Evolutionary conservation across 2,888 invertebrate genomes (phyloP).

Genomic region (Cryptocephalus primarius): DNA sequence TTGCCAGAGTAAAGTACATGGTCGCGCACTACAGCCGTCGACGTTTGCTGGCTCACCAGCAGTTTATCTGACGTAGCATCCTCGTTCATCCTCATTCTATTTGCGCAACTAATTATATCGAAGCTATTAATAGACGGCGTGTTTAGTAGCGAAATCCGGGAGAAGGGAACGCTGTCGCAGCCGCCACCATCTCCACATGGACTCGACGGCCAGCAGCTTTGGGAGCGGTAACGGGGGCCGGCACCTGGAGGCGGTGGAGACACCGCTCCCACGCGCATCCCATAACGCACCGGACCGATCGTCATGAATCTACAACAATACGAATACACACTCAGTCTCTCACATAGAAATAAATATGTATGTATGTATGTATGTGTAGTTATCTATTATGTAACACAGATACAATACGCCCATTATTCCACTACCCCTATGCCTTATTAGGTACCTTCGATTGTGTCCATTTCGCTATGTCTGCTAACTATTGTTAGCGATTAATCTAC

Average conservation of each 20-base stretch:
- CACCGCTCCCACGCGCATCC: conserved; percentile 52
- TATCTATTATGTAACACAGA: no score
- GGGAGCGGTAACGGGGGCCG: conserved; percentile 42
- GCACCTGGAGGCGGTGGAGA: conserved; percentile 38
- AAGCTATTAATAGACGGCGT: conserved; percentile 36
- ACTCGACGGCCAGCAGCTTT: conserved; percentile 31
- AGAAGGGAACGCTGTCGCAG: conserved; percentile 38
- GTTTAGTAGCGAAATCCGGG: conserved; percentile 35
- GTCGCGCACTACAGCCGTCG: conserved; percentile 29
- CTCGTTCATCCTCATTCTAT: conserved; percentile 35
- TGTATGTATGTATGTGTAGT: no score
- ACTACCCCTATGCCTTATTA: no score
- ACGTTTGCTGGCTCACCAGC: conserved; percentile 25
- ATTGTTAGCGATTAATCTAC: no score
- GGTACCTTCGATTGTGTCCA: no score
- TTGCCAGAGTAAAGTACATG: conserved; percentile 31
- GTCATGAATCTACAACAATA: conserved; percentile 21
- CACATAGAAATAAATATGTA: no score
- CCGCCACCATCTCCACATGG: conserved; percentile 41
- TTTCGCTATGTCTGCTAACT: no score
- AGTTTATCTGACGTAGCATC: conserved; percentile 32
- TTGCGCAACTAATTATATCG: conserved; percentile 40
- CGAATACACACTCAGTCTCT: no score
- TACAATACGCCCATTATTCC: no score
- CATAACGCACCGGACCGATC: conserved; percentile 61